Conservation (phyloP, 2,888 invertebrate species). For the Ephialtes manifestator region DNA sequence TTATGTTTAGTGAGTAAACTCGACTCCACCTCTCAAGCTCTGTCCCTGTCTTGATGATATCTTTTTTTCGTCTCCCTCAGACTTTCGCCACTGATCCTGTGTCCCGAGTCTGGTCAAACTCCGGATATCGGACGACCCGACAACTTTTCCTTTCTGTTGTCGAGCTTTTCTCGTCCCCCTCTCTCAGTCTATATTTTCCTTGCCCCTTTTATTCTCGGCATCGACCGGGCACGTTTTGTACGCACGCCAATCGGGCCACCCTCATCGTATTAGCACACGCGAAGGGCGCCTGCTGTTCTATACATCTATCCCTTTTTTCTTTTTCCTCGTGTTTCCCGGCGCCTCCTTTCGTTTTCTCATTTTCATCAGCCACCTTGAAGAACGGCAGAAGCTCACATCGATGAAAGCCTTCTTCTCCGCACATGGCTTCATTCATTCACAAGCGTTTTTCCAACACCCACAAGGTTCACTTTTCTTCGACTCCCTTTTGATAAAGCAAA, state of each 20-base stretch:
- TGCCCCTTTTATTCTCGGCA: background rate
- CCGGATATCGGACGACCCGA: conserved; percentile 32
- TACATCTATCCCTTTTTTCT: background rate
- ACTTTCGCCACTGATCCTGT: conserved; percentile 18
- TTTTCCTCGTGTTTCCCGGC: background rate
- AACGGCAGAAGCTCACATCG: background rate
- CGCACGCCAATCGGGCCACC: conserved; percentile 21
- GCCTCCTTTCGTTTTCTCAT: background rate
- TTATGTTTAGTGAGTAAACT: conserved; percentile 65
- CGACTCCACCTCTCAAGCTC: conserved; percentile 47
- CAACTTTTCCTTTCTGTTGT: conserved; percentile 40
- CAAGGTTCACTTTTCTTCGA: conserved; percentile 34
- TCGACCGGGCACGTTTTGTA: conserved; percentile 28
- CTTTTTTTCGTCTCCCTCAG: conserved; percentile 52
- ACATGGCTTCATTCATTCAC: conserved; percentile 37
- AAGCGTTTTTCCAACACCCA: conserved; percentile 45
- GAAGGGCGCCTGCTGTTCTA: conserved; percentile 17
- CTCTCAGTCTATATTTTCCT: background rate
- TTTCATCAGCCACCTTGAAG: conserved; percentile 26
- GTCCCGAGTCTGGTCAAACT: conserved; percentile 33
- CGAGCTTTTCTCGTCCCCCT: background rate
- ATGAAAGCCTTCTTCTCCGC: conserved; percentile 48
- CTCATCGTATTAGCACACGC: conserved; percentile 24
- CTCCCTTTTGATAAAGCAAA: conserved; percentile 60
- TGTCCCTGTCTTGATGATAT: conserved; percentile 44